phyloP scores from a whole-genome alignment of 2,113 vertebrate species.

The Oryzias celebensis region DNA sequence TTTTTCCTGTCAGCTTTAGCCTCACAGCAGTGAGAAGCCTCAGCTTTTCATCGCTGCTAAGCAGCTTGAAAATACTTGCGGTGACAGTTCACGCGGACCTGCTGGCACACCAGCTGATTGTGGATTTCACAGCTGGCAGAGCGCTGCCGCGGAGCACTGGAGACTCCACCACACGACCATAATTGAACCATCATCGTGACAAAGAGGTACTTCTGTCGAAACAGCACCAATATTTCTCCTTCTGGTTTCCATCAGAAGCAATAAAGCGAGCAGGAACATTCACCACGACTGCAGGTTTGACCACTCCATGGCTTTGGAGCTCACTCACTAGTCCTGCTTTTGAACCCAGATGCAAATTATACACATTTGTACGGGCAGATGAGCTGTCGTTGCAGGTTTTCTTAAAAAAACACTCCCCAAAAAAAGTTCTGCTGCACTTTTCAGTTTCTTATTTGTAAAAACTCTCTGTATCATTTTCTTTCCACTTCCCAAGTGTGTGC shows the following conservation, averaged over 20 bases:
- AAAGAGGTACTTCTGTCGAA: background rate
- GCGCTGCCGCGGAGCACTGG: constrained; percentile 5
- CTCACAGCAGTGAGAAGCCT: background rate
- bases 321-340: no score
- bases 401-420: no score
- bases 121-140: constrained; percentile 39
- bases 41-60: constrained; percentile 3
- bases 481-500: no score
- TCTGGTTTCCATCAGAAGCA: background rate
- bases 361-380: no score
- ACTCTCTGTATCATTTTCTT: no score
- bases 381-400: no score
- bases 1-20: constrained; percentile 1
- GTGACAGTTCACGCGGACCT: constrained; percentile 25
- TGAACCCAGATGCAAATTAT: no score
- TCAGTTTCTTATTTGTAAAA: no score
- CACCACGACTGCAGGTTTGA: background rate
- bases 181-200: constrained; percentile 8
- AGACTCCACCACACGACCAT: background rate
- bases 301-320: background rate
- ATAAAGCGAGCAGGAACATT: background rate
- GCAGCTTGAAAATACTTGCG: constrained; percentile 22
- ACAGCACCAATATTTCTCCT: background rate
- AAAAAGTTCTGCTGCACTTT: no score
- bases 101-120: constrained; percentile 28